phyloP scores from a whole-genome alignment of 1,140 invertebrate species.

The Apis laboriosa region DNA sequence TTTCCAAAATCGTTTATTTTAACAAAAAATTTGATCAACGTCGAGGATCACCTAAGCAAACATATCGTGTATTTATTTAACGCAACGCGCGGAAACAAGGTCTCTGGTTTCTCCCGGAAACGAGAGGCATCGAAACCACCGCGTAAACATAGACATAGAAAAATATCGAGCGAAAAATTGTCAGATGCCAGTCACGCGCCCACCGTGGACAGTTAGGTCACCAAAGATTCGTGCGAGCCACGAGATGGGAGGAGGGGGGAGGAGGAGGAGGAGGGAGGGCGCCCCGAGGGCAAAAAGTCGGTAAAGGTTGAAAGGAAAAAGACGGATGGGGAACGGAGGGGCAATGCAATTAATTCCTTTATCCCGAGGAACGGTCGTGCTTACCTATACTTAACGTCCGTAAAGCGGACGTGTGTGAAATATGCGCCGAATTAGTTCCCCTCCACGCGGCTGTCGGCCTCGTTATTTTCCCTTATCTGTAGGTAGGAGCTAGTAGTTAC shows the following conservation, averaged over 20 bases:
- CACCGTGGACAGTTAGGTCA: no score
- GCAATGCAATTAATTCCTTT: constrained; percentile 58
- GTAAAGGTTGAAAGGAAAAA: constrained; percentile 16
- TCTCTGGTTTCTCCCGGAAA: not conserved
- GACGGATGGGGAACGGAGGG: constrained; percentile 15
- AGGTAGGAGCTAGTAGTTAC: constrained; percentile 56
- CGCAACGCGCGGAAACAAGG: not conserved
- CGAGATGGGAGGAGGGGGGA: not conserved
- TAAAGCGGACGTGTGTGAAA: constrained; percentile 60
- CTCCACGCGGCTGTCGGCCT: constrained; percentile 62
- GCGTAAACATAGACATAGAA: not conserved
- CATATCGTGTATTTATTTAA: no score
- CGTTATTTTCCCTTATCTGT: constrained; percentile 71
- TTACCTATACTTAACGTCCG: constrained; percentile 47
- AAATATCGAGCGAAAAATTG: constrained; percentile 13
- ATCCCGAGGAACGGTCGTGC: constrained; percentile 53
- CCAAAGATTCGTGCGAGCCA: no score
- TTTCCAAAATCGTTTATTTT: no score
- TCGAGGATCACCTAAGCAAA: no score
- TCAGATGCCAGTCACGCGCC: not conserved
- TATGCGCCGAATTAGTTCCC: constrained; percentile 69
- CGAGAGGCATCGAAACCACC: not conserved
- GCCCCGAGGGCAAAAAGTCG: not conserved
- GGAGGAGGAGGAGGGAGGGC: not conserved
- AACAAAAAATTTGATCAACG: no score